Base-by-base conservation (phyloP, 2,888 invertebrate genomes). In the Emmelina monodactyla region DNA sequence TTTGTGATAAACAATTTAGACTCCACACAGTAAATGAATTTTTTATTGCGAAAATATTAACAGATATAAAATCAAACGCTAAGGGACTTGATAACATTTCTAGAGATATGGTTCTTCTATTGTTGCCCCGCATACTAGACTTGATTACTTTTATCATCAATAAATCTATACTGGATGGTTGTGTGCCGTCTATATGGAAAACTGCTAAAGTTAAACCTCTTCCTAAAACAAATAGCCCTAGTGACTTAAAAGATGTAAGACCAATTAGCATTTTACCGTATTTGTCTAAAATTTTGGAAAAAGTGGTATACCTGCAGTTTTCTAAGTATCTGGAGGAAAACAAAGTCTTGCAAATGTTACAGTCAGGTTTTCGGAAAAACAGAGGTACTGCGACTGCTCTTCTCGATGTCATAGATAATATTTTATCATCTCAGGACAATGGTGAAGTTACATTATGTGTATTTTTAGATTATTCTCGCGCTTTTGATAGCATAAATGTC, bases 401-500 rank as follows among this genome's bases (percentile, higher is more conserved):
- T 9, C 15, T 30, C 11, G 32, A 37, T 5, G 19, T 36, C 5
- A 12, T 32, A 5, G 36, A 32, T 9, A 25, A 32, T n/a, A 32
- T 32, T 4, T 16, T 30, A 15, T 12, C 14, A 13, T 12, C 9
- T 4, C 29, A 29, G 14, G 29, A 29, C 14, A 22, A 15, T 9
- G 31, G 37, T 16, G 5, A 16, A 14, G 29, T 31, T 15, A 13
- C 34, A 6, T 29, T 29, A 5, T 12, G 39, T 7, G 31, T 39
- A 1, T 30, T 43, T n/a, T 30, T 41, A 2, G 37, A 40, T 15
- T 42, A 31, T 16, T 34, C 38, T 9, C 35, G 40, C 2, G 39
- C 41, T 13, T 44, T 44, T 37, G 44, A 46, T 28, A 37, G 31
- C 6, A 38, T 46, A 2, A 39, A 41, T 32, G 34, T 37, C 11